Conservation (phyloP, 2,888 invertebrate genomes). For the Phalera bucephala region DNA sequence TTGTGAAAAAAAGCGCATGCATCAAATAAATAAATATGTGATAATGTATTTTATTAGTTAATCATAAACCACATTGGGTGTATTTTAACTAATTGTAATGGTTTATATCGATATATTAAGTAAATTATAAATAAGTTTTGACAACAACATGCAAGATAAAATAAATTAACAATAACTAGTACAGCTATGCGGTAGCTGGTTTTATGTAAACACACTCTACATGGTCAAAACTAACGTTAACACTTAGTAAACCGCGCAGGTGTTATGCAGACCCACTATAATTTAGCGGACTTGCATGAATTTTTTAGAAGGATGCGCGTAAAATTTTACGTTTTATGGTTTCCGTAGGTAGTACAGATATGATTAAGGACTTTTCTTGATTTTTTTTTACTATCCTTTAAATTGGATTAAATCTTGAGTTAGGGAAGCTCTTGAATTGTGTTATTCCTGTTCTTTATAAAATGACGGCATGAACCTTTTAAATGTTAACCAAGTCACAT, state of each 20-base stretch:
- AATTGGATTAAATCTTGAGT: too few relatives aligned
- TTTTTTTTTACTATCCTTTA: too few relatives aligned
- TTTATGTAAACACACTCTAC: slow-evolving; percentile 22
- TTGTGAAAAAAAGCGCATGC: slow-evolving; percentile 25
- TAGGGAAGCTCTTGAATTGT: too few relatives aligned
- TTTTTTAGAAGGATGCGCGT: slow-evolving; percentile 44
- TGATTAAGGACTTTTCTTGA: neutral
- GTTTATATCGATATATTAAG: too few relatives aligned
- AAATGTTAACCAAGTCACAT: too few relatives aligned
- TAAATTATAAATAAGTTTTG: neutral
- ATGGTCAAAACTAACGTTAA: slow-evolving; percentile 24
- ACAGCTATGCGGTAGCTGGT: neutral
- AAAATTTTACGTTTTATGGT: slow-evolving; percentile 36
- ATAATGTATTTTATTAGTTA: neutral
- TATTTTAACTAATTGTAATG: too few relatives aligned
- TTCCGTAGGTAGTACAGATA: slow-evolving; percentile 1
- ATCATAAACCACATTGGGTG: too few relatives aligned
- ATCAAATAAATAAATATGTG: neutral
- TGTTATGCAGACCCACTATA: slow-evolving; percentile 43
- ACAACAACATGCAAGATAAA: neutral
- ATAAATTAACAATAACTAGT: neutral
- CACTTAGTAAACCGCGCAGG: slow-evolving; percentile 44
- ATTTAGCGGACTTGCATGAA: slow-evolving; percentile 43
- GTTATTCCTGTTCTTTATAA: too few relatives aligned
- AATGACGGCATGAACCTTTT: too few relatives aligned